These are phyloP conservation scores for Epistrophe grossulariae DNA, from an alignment of 2,888 invertebrate species.

Conservation along the genomic window DNA sequence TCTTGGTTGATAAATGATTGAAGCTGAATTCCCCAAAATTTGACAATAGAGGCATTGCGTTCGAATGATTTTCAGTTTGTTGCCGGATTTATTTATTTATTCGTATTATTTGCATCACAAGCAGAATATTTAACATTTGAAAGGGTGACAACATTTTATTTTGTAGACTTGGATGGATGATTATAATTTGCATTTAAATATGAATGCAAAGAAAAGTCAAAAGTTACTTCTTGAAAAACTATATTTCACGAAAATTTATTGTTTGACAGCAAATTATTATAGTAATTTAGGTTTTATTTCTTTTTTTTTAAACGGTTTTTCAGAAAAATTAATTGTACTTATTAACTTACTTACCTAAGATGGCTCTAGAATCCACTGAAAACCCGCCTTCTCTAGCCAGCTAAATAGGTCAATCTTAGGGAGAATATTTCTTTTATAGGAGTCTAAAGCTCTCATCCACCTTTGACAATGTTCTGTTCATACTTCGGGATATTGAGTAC, in stretches of 20 bases:
- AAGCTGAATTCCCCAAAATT: constrained; percentile 59
- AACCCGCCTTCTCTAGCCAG: too few species aligned
- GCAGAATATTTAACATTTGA: constrained; percentile 19
- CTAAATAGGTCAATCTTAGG: too few species aligned
- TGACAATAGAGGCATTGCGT: constrained; percentile 66
- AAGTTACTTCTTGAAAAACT: not conserved
- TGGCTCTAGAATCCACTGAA: too few species aligned
- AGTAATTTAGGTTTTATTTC: too few species aligned
- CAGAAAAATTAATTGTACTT: too few species aligned
- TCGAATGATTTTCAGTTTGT: constrained; percentile 52
- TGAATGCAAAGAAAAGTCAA: not conserved
- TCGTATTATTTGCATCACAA: not conserved
- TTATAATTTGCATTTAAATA: constrained; percentile 44
- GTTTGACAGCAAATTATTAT: too few species aligned
- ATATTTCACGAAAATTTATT: not conserved
- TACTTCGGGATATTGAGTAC: too few species aligned
- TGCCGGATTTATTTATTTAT: constrained; percentile 18
- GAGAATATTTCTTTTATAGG: too few species aligned
- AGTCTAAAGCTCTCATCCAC: too few species aligned
- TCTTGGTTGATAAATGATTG: constrained; percentile 74
- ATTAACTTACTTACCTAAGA: too few species aligned
- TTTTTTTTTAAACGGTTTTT: too few species aligned
- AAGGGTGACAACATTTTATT: constrained; percentile 26
- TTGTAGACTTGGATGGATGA: constrained; percentile 39
- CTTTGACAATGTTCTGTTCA: too few species aligned